Percentiles rank a stretch among this genome's conserved stretches.
phyloP scores from a whole-genome alignment of 2,113 vertebrate species.

The Poeciliopsis prolifica region DNA sequence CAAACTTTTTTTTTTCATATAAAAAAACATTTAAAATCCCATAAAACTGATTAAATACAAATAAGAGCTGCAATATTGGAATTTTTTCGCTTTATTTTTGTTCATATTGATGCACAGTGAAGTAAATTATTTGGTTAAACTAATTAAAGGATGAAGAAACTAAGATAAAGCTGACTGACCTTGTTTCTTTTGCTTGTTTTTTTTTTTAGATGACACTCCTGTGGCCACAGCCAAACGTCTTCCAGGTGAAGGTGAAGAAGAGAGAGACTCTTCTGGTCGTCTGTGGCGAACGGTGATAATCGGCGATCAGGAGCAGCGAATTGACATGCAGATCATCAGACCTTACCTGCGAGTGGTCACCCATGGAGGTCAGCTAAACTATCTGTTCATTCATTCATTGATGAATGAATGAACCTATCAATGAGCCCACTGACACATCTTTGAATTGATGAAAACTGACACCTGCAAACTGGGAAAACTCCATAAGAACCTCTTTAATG shows the following conservation, averaged over 20 bases:
- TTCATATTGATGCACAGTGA: neutral
- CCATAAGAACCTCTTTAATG: too few relatives aligned
- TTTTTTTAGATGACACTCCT: slow-evolving; percentile 88
- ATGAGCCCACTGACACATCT: too few relatives aligned
- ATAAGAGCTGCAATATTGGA: neutral
- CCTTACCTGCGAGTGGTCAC: slow-evolving; percentile 96
- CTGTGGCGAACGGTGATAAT: slow-evolving; percentile 96
- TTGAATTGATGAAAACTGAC: too few relatives aligned
- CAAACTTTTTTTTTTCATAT: too few relatives aligned
- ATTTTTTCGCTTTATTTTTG: neutral
- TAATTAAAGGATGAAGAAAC: neutral
- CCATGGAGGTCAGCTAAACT: slow-evolving; percentile 86
- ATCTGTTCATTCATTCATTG: neutral
- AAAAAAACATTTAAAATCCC: neutral
- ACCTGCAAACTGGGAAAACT: too few relatives aligned
- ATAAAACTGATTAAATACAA: neutral
- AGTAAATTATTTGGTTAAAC: neutral
- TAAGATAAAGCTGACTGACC: neutral
- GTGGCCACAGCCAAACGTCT: slow-evolving; percentile 92
- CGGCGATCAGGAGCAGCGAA: slow-evolving; percentile 94
- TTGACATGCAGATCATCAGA: slow-evolving; percentile 96
- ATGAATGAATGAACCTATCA: too few relatives aligned
- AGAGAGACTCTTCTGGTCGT: slow-evolving; percentile 84
- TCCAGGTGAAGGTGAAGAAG: slow-evolving; percentile 87
- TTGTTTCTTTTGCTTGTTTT: neutral